A percentile compares a stretch with the other conserved stretches of the same genome.
These are phyloP conservation scores for Rhynchomys soricoides DNA, from an alignment of 2,113 vertebrate species.

Conservation along the genomic window DNA sequence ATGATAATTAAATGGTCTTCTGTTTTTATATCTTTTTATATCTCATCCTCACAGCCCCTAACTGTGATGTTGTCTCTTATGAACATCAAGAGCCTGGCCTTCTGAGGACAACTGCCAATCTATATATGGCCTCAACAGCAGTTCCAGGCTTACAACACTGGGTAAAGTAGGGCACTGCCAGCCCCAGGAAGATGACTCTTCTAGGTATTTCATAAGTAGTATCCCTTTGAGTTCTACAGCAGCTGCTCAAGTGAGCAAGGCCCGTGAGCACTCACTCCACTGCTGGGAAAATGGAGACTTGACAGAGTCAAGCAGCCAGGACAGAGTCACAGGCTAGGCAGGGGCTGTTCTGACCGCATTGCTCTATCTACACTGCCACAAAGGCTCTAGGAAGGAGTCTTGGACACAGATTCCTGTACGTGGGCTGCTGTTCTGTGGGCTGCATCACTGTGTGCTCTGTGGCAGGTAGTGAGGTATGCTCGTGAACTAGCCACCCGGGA, in stretches of 20 bases:
- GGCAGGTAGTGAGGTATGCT: not conserved
- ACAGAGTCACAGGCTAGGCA: not conserved
- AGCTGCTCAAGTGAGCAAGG: not conserved
- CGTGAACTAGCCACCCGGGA: not conserved
- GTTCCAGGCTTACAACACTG: not conserved
- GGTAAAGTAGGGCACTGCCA: fast-evolving
- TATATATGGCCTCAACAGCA: not conserved
- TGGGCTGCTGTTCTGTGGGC: not conserved
- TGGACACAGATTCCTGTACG: not conserved
- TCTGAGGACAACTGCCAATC: not conserved
- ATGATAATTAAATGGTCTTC: not conserved
- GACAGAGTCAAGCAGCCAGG: not conserved
- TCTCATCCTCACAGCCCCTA: not conserved
- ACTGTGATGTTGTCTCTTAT: not conserved
- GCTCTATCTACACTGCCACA: not conserved
- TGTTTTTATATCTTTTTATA: not conserved
- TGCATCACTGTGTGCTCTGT: not conserved
- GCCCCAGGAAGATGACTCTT: not conserved
- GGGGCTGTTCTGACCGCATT: not conserved
- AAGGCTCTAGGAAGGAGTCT: not conserved
- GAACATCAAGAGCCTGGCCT: not conserved
- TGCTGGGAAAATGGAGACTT: not conserved
- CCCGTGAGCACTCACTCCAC: not conserved
- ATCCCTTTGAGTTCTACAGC: not conserved
- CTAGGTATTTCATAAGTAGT: not conserved